Base-by-base conservation (phyloP, 1,140 invertebrate species). In the Ephestia elutella region DNA sequence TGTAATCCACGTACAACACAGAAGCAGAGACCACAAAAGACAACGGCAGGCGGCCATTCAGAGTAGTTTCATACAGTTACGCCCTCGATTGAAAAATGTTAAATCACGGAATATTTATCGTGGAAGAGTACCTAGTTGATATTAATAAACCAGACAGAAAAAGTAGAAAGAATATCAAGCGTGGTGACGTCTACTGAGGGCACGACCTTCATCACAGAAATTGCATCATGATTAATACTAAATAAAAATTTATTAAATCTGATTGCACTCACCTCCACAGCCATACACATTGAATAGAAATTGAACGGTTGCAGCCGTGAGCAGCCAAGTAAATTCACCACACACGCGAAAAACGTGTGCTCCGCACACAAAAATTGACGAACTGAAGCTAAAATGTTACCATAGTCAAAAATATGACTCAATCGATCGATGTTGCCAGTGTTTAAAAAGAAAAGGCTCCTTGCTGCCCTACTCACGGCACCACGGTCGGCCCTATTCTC, bases 211-310 rank as follows among this genome's bases (percentile, higher is more conserved):
- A n/a, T n/a, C 68, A 56, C 57, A 65, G 58, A 56, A 55, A 59
- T 44, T 54, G 53, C 20, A 35, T 32, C 19, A 61, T 19, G 8
- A 25, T 21, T 21, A 56, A 48, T 18, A 21, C 5, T 15, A 48
- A 48, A 38, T 35, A 56, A 51, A n/a, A 38, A 15, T 53, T 50
- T 54, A 49, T 44, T 21, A 57, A 49, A 49, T 38, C 48, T 49
- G 63, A 49, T 25, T 54, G 60, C 13, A 86, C 88, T 86, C 70
- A 89, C 85, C 86, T 84, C 83, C 88, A 89, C 87, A 89, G 87
- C 88, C 88, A 89, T 89, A 89, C 88, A 89, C 88, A 89, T 89
- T 89, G 87, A 89, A 89, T 89, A 82, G 78, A 80, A 87, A 80
- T 86, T 87, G 84, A 86, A 86, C 84, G 85, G 84, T 85, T 83